These are phyloP conservation scores for Fulica atra DNA, from an alignment of 2,113 vertebrate species.

Conservation along the genomic window DNA sequence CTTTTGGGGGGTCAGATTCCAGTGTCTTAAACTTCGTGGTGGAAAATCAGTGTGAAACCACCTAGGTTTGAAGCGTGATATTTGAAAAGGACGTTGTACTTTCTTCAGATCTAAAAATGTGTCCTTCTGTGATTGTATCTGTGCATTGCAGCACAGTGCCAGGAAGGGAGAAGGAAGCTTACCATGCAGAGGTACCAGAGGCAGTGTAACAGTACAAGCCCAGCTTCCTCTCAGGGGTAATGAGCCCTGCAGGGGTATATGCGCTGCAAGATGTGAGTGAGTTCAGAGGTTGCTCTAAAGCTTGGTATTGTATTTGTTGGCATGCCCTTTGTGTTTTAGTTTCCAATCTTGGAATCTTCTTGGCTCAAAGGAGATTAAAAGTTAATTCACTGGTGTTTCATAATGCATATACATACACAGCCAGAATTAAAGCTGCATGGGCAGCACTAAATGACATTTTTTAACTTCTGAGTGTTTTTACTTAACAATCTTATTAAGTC, in stretches of 20 bases:
- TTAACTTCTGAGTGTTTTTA: slow-evolving; percentile 41
- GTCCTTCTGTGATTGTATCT: background rate
- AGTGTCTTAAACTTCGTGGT: background rate
- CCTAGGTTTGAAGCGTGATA: background rate
- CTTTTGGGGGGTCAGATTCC: background rate
- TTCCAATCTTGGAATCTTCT: slow-evolving; percentile 54
- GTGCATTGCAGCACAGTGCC: background rate
- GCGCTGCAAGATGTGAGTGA: background rate
- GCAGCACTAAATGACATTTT: slow-evolving; percentile 20
- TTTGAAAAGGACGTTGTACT: background rate
- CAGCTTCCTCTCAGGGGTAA: background rate
- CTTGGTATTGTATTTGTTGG: slow-evolving; percentile 22
- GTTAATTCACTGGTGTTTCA: slow-evolving; percentile 57
- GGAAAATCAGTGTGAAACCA: background rate
- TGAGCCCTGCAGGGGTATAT: slow-evolving; percentile 21
- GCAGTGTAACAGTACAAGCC: background rate
- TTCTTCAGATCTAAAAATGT: background rate
- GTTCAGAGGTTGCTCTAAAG: slow-evolving; percentile 22
- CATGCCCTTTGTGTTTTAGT: slow-evolving; percentile 34
- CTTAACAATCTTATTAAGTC: slow-evolving; percentile 38
- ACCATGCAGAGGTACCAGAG: background rate
- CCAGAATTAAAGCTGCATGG: background rate
- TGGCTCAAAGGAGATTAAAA: slow-evolving; percentile 56
- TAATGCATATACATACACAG: background rate
- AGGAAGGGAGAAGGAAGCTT: background rate